Conservation (phyloP, 2,888 invertebrate species). For the Ophion slaviceki region DNA sequence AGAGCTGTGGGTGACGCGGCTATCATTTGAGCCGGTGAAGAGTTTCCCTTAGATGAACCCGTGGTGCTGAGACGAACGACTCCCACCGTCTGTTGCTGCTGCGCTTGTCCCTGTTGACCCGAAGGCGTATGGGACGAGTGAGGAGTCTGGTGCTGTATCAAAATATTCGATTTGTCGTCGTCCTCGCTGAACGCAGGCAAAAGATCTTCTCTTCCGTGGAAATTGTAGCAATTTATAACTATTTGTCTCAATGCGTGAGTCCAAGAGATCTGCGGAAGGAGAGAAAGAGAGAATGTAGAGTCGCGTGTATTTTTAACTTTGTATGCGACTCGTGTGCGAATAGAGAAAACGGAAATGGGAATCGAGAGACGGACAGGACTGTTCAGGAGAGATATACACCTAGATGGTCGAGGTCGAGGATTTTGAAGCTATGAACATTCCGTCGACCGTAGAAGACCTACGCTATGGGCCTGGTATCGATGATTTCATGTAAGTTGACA, state of each 20-base stretch:
- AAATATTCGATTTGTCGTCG: constrained; percentile 90
- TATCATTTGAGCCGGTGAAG: constrained; percentile 82
- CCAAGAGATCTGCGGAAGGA: constrained; percentile 93
- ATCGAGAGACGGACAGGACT: neutral
- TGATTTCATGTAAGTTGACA: no score
- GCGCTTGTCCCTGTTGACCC: constrained; percentile 73
- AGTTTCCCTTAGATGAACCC: constrained; percentile 83
- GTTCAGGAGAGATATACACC: no score
- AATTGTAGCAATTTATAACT: constrained; percentile 99
- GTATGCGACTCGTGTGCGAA: neutral
- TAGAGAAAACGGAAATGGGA: neutral
- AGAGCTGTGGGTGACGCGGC: constrained; percentile 82
- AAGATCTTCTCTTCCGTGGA: constrained; percentile 97
- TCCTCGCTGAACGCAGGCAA: constrained; percentile 97
- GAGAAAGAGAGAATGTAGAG: constrained; percentile 8
- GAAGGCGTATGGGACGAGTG: constrained; percentile 77
- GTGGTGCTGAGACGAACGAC: constrained; percentile 82
- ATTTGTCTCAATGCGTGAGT: constrained; percentile 98
- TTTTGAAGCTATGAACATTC: no score
- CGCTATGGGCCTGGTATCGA: no score
- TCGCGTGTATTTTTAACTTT: neutral
- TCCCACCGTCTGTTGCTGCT: constrained; percentile 82
- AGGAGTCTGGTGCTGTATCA: constrained; percentile 84
- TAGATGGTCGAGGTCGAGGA: no score
- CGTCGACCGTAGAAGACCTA: no score